Percentiles rank a stretch among this genome's conserved stretches.
These are phyloP conservation scores for Castor canadensis DNA, from an alignment of 2,113 vertebrate genomes.

Conservation along the genomic window DNA sequence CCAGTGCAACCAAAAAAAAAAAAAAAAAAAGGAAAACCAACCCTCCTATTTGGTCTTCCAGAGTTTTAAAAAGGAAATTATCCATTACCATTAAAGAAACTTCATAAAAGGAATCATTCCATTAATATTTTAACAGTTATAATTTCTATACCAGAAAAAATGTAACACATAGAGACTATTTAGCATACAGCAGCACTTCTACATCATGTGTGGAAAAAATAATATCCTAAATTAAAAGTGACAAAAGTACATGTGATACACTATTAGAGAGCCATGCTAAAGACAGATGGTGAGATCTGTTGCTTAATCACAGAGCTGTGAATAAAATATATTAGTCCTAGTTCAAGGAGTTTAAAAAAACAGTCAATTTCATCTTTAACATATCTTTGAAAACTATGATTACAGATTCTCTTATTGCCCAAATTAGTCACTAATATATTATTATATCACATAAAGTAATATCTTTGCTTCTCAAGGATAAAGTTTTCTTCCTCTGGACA, in stretches of 20 bases:
- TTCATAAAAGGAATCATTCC: slow-evolving; percentile 36
- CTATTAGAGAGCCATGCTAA: slow-evolving; percentile 18
- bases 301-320: slow-evolving; percentile 46
- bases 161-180: neutral
- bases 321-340: slow-evolving; percentile 47
- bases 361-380: slow-evolving; percentile 42
- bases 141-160: slow-evolving; percentile 13
- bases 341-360: neutral
- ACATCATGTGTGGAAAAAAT: slow-evolving; percentile 22
- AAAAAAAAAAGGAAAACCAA: slow-evolving; percentile 13
- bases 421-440: neutral
- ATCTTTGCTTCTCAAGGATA: neutral
- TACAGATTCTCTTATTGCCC: neutral
- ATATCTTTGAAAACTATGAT: slow-evolving; percentile 12
- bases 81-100: neutral
- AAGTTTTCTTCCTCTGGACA: neutral
- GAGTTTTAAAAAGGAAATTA: neutral
- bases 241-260: slow-evolving; percentile 48
- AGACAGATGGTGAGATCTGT: slow-evolving; percentile 49
- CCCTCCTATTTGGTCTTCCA: neutral
- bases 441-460: neutral
- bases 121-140: slow-evolving; percentile 8
- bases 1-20: too few relatives aligned
- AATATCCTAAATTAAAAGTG: slow-evolving; percentile 66
- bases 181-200: slow-evolving; percentile 47